Conservation (phyloP, 2,888 invertebrate genomes). For the Eristalis tenax region DNA sequence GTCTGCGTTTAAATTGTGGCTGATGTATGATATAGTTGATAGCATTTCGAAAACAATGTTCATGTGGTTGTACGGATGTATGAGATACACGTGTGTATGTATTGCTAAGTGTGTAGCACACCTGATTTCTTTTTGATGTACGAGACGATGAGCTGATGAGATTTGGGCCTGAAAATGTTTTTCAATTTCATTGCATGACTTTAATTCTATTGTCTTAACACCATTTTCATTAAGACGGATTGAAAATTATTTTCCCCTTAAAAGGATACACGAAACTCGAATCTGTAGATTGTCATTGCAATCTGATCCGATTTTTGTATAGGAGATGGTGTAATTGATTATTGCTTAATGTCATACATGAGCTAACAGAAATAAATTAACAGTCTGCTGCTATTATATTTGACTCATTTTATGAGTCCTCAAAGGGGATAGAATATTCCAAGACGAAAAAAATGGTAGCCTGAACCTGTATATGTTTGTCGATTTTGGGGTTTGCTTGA, state of each 20-base stretch:
- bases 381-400: too few relatives aligned
- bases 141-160: not conserved
- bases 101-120: not conserved
- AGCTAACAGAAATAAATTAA: too few relatives aligned
- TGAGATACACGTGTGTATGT: not conserved
- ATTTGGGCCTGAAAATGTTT: constrained; percentile 3
- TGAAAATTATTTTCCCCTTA: not conserved
- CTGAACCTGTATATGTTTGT: too few relatives aligned
- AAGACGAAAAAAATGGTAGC: too few relatives aligned
- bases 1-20: constrained; percentile 24
- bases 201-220: not conserved
- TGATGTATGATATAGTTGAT: constrained; percentile 2
- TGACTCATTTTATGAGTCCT: too few relatives aligned
- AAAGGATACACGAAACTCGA: not conserved
- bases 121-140: constrained; percentile 38
- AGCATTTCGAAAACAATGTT: not conserved
- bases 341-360: too few relatives aligned
- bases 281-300: too few relatives aligned
- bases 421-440: too few relatives aligned
- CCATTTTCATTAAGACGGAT: not conserved
- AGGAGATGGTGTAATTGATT: too few relatives aligned
- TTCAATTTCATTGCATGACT: constrained; percentile 16
- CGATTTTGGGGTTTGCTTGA: too few relatives aligned
- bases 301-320: too few relatives aligned
- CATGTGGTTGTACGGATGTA: not conserved